Evolutionary conservation across 2,113 vertebrate species (phyloP).

Genomic region (Nicator chloris): DNA sequence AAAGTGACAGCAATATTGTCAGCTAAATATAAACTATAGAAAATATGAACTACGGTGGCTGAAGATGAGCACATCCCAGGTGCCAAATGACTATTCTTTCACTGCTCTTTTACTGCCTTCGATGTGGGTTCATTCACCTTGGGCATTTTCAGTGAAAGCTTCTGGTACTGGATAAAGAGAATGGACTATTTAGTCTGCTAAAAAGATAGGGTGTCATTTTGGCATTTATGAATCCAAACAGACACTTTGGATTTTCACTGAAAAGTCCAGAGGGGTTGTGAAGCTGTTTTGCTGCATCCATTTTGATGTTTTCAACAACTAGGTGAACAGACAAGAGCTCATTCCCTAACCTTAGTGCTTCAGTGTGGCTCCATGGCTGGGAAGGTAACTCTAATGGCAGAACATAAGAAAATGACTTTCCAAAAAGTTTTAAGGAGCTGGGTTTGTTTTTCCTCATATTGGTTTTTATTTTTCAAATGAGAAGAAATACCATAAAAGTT

Average conservation of each 20-base stretch:
- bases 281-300: neutral
- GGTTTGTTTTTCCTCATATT: neutral
- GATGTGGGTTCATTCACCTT: neutral
- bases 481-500: neutral
- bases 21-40: conserved; percentile 91
- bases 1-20: conserved; percentile 93
- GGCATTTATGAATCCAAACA: neutral
- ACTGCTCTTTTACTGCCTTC: neutral
- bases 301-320: neutral
- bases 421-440: neutral
- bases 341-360: neutral
- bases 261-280: neutral
- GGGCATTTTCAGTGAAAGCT: neutral
- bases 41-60: conserved; percentile 75
- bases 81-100: conserved; percentile 36
- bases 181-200: neutral
- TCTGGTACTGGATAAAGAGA: neutral
- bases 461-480: neutral
- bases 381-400: neutral
- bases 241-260: neutral
- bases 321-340: neutral
- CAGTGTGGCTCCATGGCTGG: neutral
- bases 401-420: neutral
- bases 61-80: conserved; percentile 70
- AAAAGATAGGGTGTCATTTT: neutral